Evolutionary conservation across 1,140 invertebrate species (phyloP), one percentile per base, ranked within the genome.

Genomic region (Ostrea edulis): DNA sequence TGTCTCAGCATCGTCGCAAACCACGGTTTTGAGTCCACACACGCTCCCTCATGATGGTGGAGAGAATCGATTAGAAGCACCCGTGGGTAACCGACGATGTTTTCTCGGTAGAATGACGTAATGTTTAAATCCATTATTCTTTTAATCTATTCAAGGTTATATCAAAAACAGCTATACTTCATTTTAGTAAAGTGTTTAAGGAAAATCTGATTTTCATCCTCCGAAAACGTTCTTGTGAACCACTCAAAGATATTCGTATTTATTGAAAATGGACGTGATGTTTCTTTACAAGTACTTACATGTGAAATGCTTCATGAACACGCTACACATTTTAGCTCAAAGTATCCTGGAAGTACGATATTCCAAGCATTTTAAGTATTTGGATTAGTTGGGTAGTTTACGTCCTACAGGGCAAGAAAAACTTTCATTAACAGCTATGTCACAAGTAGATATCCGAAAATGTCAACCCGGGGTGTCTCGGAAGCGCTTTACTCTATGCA

Each of bases 351-450:
- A 77, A 25, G 68, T 77, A 35, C 25, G 22, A 29, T 44, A 77
- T 77, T 77, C 14, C 9, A 77, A 77, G 35, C 14, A 77, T 77
- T 77, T 35, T 35, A 77, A 77, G 35, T 12, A 77, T 77, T 14
- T 29, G 22, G 68, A 77, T 35, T 14, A 25, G 68, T 12, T 25
- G 22, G 58, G 35, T 77, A 77, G 35, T 77, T 77, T 77, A 77
- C 29, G 11, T 77, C 68, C 12, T 77, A 25, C 9, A 77, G 68
- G 68, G 68, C 68, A 77, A 77, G 68, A 77, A 25, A 35, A 29
- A 77, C 68, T 77, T 77, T 77, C 68, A 77, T 77, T 77, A 77
- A 35, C 68, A 77, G 68, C 25, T 77, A 77, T 77, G 68, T 77
- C 29, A 77, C 68, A 77, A 77, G 68, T 77, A 29, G 22, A 77